Base-by-base conservation (phyloP, 2,888 invertebrate species). In the Galerucella pusilla region DNA sequence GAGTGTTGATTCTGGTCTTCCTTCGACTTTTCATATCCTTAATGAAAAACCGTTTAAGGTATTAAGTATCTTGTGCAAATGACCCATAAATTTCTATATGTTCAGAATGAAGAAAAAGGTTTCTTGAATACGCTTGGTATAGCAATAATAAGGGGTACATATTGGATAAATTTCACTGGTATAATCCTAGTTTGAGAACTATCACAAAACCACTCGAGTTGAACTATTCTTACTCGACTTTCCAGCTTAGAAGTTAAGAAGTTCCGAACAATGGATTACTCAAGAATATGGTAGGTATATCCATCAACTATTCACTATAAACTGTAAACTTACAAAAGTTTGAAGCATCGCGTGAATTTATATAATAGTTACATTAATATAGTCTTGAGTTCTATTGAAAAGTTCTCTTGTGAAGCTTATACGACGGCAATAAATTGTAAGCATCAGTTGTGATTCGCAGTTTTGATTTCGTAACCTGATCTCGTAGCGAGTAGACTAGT, bases 251-350 rank as follows among this genome's bases (percentile, higher is more conserved):
- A n/a, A 64, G 20, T 45, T 45, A 1, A 45, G 45, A 64, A 64
- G 3, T 64, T n/a, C 46, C 11, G 64, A 64, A 64, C 64, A 14
- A 65, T 12, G n/a, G 45, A 65, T 65, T 45, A 45, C 65, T 71
- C 45, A 59, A 16, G 59, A 72, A 66, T 67, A 67, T 45, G 63
- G 71, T 52, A 61, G 63, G 71, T 52, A 61, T 60, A 74, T 74
- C 74, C 70, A 70, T 74, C 70, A 70, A 76, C 70, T 67, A 70
- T 67, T 42, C 5, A 42, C 35, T 67, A 67, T 65, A 73, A 76
- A 71, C 71, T 68, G 61, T 54, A 74, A 79, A 79, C 73, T 79
- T 77, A 72, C 77, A 79, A 77, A 76, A 77, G 76, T 79, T 78
- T 69, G 60, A 66, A 75, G 69, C 59, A 69, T 77, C 71, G 77